Evolutionary conservation across 2,888 invertebrate species (phyloP), one percentile per base, ranked within the genome.

Genomic region (Drosophila antonietae): DNA sequence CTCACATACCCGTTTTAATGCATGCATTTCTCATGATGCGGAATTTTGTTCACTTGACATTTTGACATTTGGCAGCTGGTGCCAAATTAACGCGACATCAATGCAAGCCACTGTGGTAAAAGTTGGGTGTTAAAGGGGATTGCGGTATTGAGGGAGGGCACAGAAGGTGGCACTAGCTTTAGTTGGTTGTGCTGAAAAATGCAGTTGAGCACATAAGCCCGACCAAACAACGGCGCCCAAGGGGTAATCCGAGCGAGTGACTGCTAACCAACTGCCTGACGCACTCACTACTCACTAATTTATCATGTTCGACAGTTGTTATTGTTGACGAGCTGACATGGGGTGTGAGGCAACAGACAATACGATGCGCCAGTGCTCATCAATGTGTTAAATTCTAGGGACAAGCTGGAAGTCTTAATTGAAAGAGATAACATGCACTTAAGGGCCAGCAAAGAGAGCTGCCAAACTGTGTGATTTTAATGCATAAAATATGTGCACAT

Each of bases 11-110:
- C 31, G 61, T 39, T 46, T 23, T 61, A 70, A 71, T 20, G 20
- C 89, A 88, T 84, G 89, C 78, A 84, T 84, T 83, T 83, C 87
- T 83, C 87, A 84, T 88, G 83, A 88, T 86, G 83, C 73, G 75
- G 75, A 85, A 83, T 88, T 88, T 86, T 80, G 89, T 75, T 75
- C 83, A 83, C 78, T 88, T 89, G 84, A 89, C 84, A 84, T 87
- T 89, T 83, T 84, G 84, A 87, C 84, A 89, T 84, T 89, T 84
- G 84, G 72, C 84, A 84, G 84, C 75, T 87, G 74, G 79, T 83
- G 83, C 68, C 76, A 89, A 84, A 84, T 84, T 84, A 84, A 84
- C 84, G 84, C 87, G 77, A 68, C 77, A 68, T 61, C 66, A 76
- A 61, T 55, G 56, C 39, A 44, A 56, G 43, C 18, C 43, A 20